These are phyloP conservation scores for Axinella damicornis DNA, from an alignment of 37 sponge, comb jelly and placozoan genomes.

Conservation along the genomic window DNA sequence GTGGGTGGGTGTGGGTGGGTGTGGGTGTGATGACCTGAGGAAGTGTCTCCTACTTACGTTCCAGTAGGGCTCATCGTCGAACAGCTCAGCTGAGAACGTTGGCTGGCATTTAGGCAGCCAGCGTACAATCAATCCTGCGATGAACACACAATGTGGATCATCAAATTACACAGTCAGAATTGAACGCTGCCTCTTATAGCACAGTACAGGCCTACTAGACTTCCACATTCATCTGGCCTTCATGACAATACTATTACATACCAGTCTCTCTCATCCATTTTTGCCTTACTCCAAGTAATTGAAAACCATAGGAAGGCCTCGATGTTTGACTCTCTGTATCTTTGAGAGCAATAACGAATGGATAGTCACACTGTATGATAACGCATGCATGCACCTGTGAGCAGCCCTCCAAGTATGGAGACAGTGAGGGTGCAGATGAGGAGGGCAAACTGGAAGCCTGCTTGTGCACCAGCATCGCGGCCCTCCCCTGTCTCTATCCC, in stretches of 20 bases:
- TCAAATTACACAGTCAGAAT: too few species aligned
- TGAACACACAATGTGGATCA: too few species aligned
- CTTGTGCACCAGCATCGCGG: conserved; percentile 67
- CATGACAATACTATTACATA: too few species aligned
- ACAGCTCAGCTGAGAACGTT: conserved; percentile 2
- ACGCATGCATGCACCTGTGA: conserved; percentile 73
- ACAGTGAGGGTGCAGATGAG: conserved; percentile 70
- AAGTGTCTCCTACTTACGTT: conserved; percentile 1
- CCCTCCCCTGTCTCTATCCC: conserved; percentile 56
- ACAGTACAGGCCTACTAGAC: too few species aligned
- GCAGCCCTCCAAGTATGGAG: conserved; percentile 77
- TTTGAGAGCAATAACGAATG: too few species aligned
- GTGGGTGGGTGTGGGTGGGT: conserved; percentile 11
- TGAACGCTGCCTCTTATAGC: too few species aligned
- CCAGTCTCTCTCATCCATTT: too few species aligned
- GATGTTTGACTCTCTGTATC: too few species aligned
- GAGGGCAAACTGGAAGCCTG: conserved; percentile 80
- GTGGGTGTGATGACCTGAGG: neutral
- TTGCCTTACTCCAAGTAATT: too few species aligned
- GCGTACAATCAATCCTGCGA: neutral
- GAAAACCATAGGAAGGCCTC: too few species aligned
- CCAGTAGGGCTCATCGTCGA: conserved; percentile 56
- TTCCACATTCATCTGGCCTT: too few species aligned
- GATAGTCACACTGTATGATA: too few species aligned
- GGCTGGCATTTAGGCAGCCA: neutral